phyloP scores from a whole-genome alignment of 2,113 vertebrate species.

The Hypocryptadius cinnamomeus region DNA sequence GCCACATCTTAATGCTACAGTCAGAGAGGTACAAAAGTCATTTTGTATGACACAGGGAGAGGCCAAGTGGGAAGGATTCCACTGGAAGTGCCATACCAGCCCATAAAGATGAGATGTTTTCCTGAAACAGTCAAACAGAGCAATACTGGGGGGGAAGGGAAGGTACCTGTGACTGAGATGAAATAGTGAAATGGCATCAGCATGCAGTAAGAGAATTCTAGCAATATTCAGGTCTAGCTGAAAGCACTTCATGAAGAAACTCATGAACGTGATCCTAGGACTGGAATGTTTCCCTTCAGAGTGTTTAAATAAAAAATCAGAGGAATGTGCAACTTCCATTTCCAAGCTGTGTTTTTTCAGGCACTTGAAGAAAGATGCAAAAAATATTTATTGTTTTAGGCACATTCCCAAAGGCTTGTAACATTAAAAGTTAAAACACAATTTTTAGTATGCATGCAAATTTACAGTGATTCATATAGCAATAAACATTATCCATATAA shows the following conservation, averaged over 20 bases:
- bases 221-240: background rate
- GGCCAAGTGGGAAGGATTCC: background rate
- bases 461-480: background rate
- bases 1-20: background rate
- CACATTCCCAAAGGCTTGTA: background rate
- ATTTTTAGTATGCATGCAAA: background rate
- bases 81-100: background rate
- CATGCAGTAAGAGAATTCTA: background rate
- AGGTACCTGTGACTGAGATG: background rate
- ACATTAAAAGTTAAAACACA: background rate
- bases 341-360: background rate
- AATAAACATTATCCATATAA: background rate
- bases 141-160: accelerated
- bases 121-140: background rate
- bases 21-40: background rate
- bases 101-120: background rate
- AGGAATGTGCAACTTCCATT: background rate
- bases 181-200: background rate
- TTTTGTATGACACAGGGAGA: background rate
- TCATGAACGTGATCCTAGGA: background rate
- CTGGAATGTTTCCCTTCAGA: background rate
- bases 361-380: background rate
- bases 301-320: background rate
- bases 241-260: background rate
- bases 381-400: background rate